Evolutionary conservation across 2,888 invertebrate genomes (phyloP), one percentile per base, ranked within the genome.

Genomic region (Deroplatys truncata): DNA sequence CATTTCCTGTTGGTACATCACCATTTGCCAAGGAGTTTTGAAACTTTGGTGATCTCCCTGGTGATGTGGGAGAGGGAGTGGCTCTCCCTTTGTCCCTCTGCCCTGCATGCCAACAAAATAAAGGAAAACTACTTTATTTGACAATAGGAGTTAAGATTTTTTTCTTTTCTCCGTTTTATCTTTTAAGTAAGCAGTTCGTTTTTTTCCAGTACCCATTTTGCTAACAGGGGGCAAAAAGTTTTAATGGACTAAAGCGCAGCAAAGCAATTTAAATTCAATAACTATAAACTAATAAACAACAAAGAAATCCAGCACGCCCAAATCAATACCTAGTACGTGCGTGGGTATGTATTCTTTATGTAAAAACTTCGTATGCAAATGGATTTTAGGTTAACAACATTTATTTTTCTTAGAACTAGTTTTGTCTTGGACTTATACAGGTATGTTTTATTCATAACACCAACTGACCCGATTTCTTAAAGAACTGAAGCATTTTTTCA

Each of bases 401-500:
- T 84, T 84, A 28, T 20, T 84, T 5, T 16, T 28, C 15, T 84
- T 84, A 31, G n/a, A 1, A 16, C 28, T 28, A 31, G 20, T 31
- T 9, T 84, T 84, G 28, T 28, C 20, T 84, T 84, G 84, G 31
- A 9, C 5, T 84, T 84, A 84, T 28, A 28, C n/a, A 84, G 84
- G 9, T 16, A 20, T 84, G 28, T 31, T 28, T 84, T 84, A 31
- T 84, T 84, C 56, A 20, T 72, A 28, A 43, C 56, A 86, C 8
- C 82, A 49, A 87, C 91, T 93, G 95, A 96, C 96, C 96, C 94
- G 96, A 94, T 94, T 96, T 96, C 94, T 96, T 96, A 96, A 96
- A 96, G 94, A 97, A 97, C 93, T 96, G 96, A 93, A 97, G 95
- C 96, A 96, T 96, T 94, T 94, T 72, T 94, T 94, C 92, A 93